Evolutionary conservation across 1,140 invertebrate species (phyloP).

Genomic region (Pogonognathellus flavescens): DNA sequence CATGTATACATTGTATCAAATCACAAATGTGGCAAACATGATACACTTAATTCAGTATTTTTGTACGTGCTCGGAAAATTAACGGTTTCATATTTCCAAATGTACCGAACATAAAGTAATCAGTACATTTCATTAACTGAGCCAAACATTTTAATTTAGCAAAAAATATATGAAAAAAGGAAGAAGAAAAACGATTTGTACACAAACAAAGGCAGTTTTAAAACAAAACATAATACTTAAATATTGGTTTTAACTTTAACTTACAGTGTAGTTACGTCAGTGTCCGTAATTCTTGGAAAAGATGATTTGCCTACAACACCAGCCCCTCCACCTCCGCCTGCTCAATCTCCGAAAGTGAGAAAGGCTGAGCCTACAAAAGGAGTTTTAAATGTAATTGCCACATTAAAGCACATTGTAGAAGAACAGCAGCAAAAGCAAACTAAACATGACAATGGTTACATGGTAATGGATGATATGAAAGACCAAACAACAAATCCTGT

Average conservation of each 20-base stretch:
- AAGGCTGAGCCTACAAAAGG: conserved; percentile 51
- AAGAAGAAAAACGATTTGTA: too few relatives aligned
- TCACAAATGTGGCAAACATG: too few relatives aligned
- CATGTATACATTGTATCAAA: too few relatives aligned
- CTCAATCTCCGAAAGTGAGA: neutral
- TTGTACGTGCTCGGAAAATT: too few relatives aligned
- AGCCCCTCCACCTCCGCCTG: neutral
- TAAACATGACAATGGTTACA: neutral
- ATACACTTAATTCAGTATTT: too few relatives aligned
- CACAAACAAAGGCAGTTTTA: too few relatives aligned
- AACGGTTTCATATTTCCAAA: neutral
- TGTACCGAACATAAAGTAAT: neutral
- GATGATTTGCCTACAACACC: conserved; percentile 38
- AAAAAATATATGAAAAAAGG: too few relatives aligned
- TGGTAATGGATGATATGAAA: neutral
- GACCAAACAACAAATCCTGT: conserved; percentile 37
- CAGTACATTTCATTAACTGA: neutral
- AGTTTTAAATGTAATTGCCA: conserved; percentile 60
- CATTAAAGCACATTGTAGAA: conserved; percentile 64
- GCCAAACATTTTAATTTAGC: neutral
- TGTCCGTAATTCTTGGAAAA: conserved; percentile 57
- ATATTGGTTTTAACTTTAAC: too few relatives aligned
- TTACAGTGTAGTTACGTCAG: conserved; percentile 63
- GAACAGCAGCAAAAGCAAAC: conserved; percentile 60
- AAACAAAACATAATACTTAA: too few relatives aligned